Evolutionary conservation across 2,113 vertebrate genomes (phyloP), one percentile per base, ranked within the genome.

Genomic region (Hippocampus abdominalis): DNA sequence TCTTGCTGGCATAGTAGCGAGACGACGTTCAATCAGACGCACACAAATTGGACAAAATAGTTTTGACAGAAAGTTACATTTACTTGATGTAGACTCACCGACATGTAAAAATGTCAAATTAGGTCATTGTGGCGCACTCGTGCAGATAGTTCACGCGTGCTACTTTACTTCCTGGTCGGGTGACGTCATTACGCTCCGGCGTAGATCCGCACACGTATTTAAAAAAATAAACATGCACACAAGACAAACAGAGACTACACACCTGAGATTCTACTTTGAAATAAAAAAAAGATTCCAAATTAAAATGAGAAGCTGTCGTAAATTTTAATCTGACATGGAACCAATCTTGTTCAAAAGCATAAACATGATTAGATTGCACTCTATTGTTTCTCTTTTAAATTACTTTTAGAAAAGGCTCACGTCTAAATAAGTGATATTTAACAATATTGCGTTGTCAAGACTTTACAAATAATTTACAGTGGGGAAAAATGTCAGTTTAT

Each of bases 401-500:
- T 76, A 72, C 74, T 76, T 75, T 72, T 76, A 85, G 71, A 71
- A 71, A 77, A 73, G 36, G 66, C 18, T 75, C 3, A 46, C 44
- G 66, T 73, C 69, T 59, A 70, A 69, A 61, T 63, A 75, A 27
- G 66, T 70, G 64, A 12, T n/a, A 72, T 68, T 83, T 75, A 83
- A 79, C 63, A 70, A 60, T 25, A 60, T 16, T 21, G 39, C 48
- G 13, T 40, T 48, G 73, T 71, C 25, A 70, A 18, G 32, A 73
- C 69, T 77, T 81, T 76, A 81, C 82, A 86, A 84, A 80, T 84
- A 84, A 85, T 80, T 80, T 84, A 86, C 68, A 81, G 69, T 64
- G 3, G 48, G 20, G 68, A 71, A 65, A 73, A 74, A 63, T 32
- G 64, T 36, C 66, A 61, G 36, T 13, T 2, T 20, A 63, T 32